Conservation (phyloP, 2,797 vertebrate species). For the Tachyglossus aculeatus region DNA sequence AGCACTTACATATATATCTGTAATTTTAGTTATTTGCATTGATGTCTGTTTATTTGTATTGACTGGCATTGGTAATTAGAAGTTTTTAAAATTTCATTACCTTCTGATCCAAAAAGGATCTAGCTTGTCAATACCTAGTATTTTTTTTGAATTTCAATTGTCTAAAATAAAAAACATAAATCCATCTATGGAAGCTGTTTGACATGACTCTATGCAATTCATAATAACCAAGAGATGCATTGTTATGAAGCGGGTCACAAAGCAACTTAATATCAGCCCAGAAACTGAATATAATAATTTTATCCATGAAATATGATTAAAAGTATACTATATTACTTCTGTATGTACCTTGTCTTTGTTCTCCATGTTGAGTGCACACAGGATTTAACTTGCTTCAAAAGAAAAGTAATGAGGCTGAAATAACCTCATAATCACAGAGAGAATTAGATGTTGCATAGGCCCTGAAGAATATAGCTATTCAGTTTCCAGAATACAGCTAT, state of each 20-base stretch:
- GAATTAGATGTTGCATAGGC: background rate
- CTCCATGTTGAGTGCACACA: conserved; percentile 11
- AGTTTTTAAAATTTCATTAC: accelerated
- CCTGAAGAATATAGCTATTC: conserved; percentile 19
- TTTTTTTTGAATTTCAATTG: background rate
- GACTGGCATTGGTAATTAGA: too few relatives aligned
- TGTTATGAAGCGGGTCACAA: conserved; percentile 18
- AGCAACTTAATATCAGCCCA: background rate
- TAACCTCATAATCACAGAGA: conserved; percentile 7
- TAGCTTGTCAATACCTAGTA: background rate
- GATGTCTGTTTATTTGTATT: too few relatives aligned
- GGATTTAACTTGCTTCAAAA: background rate
- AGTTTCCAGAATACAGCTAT: too few relatives aligned
- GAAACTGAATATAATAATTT: background rate
- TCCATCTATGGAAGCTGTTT: background rate
- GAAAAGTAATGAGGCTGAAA: conserved; percentile 20
- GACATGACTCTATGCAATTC: background rate
- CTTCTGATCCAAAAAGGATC: background rate
- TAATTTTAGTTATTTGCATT: too few relatives aligned
- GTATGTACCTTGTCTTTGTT: background rate
- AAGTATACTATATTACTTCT: conserved; percentile 8
- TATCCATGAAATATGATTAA: background rate
- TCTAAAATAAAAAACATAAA: background rate
- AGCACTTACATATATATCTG: too few relatives aligned
- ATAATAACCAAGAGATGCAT: background rate